These are phyloP conservation scores for Catharus bicknelli DNA, from an alignment of 2,113 vertebrate species.

Conservation along the genomic window DNA sequence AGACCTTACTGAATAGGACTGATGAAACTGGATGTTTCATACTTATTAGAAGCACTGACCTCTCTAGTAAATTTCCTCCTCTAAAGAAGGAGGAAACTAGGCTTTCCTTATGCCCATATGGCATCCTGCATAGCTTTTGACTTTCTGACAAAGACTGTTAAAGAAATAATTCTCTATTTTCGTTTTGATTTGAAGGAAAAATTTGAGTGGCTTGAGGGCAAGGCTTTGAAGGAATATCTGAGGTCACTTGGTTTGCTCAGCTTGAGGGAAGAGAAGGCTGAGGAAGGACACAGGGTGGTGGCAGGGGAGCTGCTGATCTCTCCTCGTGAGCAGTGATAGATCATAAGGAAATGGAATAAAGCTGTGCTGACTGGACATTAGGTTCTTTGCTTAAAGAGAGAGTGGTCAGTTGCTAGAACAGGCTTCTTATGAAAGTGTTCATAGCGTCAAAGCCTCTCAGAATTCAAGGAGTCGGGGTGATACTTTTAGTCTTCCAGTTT, in stretches of 20 bases:
- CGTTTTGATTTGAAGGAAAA: background rate
- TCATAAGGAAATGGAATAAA: background rate
- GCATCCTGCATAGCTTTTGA: background rate
- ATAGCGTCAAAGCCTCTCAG: background rate
- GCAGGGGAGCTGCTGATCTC: background rate
- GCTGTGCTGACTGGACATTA: background rate
- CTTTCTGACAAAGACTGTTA: background rate
- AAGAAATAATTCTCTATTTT: background rate
- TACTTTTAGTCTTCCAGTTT: background rate
- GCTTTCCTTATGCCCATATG: background rate
- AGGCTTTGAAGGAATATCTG: background rate
- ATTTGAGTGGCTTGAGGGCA: accelerated
- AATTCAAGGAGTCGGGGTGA: background rate
- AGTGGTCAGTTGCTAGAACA: accelerated
- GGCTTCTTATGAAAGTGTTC: background rate
- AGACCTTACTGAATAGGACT: background rate
- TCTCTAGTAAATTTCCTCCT: background rate
- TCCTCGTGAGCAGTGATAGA: background rate
- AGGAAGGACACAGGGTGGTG: accelerated
- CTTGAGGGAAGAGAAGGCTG: background rate
- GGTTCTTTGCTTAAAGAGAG: background rate
- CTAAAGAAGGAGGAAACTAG: background rate
- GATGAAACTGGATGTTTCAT: background rate
- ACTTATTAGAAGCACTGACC: background rate
- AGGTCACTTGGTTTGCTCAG: background rate